Base-by-base conservation (phyloP, 2,888 invertebrate genomes). In the Mythimna vitellina region DNA sequence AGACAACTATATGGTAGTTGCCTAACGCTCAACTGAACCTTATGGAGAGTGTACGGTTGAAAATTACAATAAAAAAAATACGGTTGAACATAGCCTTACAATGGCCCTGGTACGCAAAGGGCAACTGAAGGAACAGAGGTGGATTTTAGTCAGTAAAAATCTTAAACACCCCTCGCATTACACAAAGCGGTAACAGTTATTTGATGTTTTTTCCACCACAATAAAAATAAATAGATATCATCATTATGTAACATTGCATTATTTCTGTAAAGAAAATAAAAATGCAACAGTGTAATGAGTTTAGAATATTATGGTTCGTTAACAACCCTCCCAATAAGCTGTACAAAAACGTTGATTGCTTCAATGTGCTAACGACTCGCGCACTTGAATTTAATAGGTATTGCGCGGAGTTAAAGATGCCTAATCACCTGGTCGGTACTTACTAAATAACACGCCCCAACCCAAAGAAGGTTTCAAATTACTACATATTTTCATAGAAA, bases 321-420 rank as follows among this genome's bases (percentile, higher is more conserved):
- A 56, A 49, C 57, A 83, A 32, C 73, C 81, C 67, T 83, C 70
- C 3, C 12, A 65, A 67, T 17, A 4, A 49, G 56, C 20, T 35
- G 25, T 0, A 58, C 65, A 81, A 81, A 83, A 78, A 83, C 73
- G 25, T 38, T 80, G 60, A 69, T 58, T 70, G 25, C 70, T 61
- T 53, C 10, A 10, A 62, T 61, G 72, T 70, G 72, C 76, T 66
- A 81, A 80, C 76, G 62, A 76, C 70, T 60, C 12, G 9, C n/a
- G n/a, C 49, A 54, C 53, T 32, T 42, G 12, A 69, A 65, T 56
- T 71, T 78, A 78, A 71, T 80, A 57, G 57, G 57, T 32, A 61
- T 82, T 65, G 57, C 51, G 14, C 61, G 20, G 54, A 51, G 20
- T 17, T 57, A 25, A 65, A 49, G 25, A 51, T 56, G 25, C 32